Conservation (phyloP, 2,113 vertebrate genomes). For the Amia ocellicauda region DNA sequence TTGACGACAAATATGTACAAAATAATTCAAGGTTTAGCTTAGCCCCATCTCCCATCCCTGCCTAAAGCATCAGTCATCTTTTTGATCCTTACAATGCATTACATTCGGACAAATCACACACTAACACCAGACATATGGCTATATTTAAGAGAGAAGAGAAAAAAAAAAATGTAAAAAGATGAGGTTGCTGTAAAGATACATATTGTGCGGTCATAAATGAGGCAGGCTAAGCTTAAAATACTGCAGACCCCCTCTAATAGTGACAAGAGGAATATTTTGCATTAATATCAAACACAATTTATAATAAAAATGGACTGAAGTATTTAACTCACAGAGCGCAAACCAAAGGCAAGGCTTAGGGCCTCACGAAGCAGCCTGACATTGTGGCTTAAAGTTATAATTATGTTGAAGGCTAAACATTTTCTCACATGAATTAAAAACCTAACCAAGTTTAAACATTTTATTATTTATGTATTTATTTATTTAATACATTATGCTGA, state of each 20-base stretch:
- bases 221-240: background rate
- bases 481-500: slow-evolving; percentile 21
- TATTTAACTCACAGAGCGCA: background rate
- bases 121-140: background rate
- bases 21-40: no score
- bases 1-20: no score
- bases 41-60: background rate
- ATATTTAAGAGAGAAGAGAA: background rate
- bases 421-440: slow-evolving; percentile 63
- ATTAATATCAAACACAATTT: background rate
- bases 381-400: slow-evolving; percentile 54
- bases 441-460: slow-evolving; percentile 42
- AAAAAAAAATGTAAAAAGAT: background rate
- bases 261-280: background rate
- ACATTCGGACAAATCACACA: background rate
- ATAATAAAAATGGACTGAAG: background rate
- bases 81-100: background rate
- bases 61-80: background rate
- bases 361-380: slow-evolving; percentile 28
- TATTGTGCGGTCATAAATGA: no score
- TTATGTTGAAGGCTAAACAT: slow-evolving; percentile 55
- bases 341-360: slow-evolving; percentile 45
- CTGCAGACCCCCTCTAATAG: background rate
- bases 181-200: background rate
- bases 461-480: no score